phyloP scores from a whole-genome alignment of 1,140 invertebrate genomes.

The Drosophila kikkawai region DNA sequence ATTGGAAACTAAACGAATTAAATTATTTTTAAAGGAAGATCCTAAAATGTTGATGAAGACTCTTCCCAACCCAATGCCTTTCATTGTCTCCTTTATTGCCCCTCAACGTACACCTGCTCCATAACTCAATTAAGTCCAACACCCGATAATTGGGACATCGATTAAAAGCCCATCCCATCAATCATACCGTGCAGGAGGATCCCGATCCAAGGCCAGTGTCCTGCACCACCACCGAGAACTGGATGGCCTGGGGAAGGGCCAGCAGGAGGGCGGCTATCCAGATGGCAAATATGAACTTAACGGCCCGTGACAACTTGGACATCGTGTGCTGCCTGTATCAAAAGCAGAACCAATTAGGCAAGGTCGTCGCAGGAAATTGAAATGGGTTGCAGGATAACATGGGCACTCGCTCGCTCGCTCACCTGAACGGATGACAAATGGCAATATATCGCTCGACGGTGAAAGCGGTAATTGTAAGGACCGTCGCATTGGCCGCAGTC shows the following conservation, averaged over 20 bases:
- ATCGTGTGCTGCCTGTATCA: conserved; percentile 90
- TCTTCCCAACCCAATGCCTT: too few relatives aligned
- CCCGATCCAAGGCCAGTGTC: conserved; percentile 42
- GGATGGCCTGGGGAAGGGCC: conserved; percentile 92
- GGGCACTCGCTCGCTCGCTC: conserved; percentile 21
- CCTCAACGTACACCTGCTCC: neutral
- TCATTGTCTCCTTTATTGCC: neutral
- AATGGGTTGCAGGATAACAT: neutral
- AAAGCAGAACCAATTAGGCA: conserved; percentile 51
- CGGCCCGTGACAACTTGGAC: conserved; percentile 91
- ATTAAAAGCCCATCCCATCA: conserved; percentile 26
- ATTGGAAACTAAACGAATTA: too few relatives aligned
- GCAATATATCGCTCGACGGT: conserved; percentile 94
- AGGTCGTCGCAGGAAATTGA: conserved; percentile 1
- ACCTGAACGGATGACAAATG: conserved; percentile 91
- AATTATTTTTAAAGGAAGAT: too few relatives aligned
- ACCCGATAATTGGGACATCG: neutral
- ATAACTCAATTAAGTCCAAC: conserved; percentile 19
- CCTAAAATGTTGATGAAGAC: neutral
- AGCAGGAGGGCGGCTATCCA: conserved; percentile 90
- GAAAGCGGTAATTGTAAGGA: conserved; percentile 96
- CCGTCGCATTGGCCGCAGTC: conserved; percentile 95
- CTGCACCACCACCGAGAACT: conserved; percentile 88
- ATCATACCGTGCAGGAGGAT: conserved; percentile 86
- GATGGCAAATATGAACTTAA: conserved; percentile 90